phyloP scores from a whole-genome alignment of 2,888 invertebrate genomes.

The Drosophila colorata region DNA sequence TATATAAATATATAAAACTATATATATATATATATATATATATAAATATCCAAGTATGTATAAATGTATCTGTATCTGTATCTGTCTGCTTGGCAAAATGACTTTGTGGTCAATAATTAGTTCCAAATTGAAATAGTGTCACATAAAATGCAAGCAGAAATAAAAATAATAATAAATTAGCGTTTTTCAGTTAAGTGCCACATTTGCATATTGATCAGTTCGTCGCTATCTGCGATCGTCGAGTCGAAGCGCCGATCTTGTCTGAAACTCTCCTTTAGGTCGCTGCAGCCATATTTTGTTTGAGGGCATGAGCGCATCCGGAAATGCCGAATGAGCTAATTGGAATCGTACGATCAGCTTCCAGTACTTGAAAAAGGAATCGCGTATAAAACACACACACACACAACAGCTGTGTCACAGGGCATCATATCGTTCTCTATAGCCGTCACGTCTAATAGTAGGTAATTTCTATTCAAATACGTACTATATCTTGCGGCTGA shows the following conservation, averaged over 20 bases:
- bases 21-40: background rate
- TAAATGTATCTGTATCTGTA: constrained; percentile 5
- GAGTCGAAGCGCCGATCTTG: background rate
- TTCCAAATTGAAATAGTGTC: constrained; percentile 60
- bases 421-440: background rate
- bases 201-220: constrained; percentile 60
- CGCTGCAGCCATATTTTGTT: constrained; percentile 14
- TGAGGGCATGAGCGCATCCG: constrained; percentile 36
- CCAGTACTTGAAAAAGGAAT: constrained; percentile 1
- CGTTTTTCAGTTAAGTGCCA: constrained; percentile 24
- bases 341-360: constrained; percentile 16
- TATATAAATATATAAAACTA: constrained; percentile 17
- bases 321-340: constrained; percentile 60
- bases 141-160: constrained; percentile 39
- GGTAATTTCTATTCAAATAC: too few species aligned
- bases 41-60: background rate
- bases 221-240: background rate
- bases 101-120: constrained; percentile 70
- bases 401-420: background rate
- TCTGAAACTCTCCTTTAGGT: background rate
- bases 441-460: background rate
- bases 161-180: constrained; percentile 15
- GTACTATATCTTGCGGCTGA: too few species aligned
- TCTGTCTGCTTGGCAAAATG: constrained; percentile 42
- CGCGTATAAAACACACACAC: too few species aligned